Evolutionary conservation across 1,140 invertebrate genomes (phyloP).

Genomic region (Hestina assimilis): DNA sequence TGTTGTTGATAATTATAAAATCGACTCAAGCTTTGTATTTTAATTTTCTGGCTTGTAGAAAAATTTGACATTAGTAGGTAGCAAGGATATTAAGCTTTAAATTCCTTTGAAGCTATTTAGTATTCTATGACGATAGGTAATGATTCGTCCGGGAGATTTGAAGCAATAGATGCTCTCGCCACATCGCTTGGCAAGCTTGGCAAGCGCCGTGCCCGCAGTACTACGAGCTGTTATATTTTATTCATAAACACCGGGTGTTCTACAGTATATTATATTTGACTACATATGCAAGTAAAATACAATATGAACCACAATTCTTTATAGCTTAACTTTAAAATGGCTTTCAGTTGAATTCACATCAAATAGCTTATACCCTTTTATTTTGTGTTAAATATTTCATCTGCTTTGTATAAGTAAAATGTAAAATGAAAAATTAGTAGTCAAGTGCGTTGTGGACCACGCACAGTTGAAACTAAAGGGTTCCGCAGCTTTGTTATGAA

Average conservation of each 20-base stretch:
- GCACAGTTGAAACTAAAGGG: no score
- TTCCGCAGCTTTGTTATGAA: no score
- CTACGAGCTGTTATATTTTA: conserved; percentile 44
- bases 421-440: neutral
- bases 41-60: no score
- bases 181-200: conserved; percentile 22
- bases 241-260: conserved; percentile 37
- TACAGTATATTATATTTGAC: conserved; percentile 31
- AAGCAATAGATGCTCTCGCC: conserved; percentile 7
- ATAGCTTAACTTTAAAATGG: conserved; percentile 14
- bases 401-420: neutral
- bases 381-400: neutral
- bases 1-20: no score
- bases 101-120: no score
- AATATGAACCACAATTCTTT: conserved; percentile 14
- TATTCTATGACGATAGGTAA: neutral
- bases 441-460: no score
- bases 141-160: neutral
- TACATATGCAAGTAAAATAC: conserved; percentile 15
- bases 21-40: no score
- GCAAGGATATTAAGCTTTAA: no score
- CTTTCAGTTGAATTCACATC: conserved; percentile 1
- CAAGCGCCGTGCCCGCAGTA: conserved; percentile 13
- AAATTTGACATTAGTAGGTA: no score
- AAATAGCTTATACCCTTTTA: neutral